Evolutionary conservation across 2,113 vertebrate genomes (phyloP).

Genomic region (Elgaria multicarinata): DNA sequence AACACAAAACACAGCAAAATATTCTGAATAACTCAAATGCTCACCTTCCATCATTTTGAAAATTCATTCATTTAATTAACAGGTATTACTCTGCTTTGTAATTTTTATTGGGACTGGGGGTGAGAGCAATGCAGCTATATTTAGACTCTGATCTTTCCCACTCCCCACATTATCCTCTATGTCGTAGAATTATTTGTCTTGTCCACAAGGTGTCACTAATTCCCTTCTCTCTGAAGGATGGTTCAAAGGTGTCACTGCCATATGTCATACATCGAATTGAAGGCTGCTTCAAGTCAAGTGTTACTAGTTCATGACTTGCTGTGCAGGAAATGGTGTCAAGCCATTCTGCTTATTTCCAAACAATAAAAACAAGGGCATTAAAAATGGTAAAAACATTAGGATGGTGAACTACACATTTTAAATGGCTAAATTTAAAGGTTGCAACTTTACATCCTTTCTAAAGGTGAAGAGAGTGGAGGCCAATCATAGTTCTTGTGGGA

Average conservation of each 20-base stretch:
- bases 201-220: conserved; percentile 64
- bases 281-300: background rate
- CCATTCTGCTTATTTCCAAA: background rate
- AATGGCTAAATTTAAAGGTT: too few species aligned
- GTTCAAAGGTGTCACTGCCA: background rate
- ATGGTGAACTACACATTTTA: too few species aligned
- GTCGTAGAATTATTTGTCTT: conserved; percentile 7
- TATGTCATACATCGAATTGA: background rate
- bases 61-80: background rate
- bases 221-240: background rate
- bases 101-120: too few species aligned
- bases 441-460: background rate
- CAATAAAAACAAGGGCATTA: too few species aligned
- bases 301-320: background rate
- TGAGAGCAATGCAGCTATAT: background rate
- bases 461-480: too few species aligned
- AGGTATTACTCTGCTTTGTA: too few species aligned
- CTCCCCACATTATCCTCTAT: background rate
- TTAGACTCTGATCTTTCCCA: background rate
- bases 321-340: background rate
- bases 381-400: too few species aligned
- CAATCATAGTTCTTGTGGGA: too few species aligned
- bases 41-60: background rate
- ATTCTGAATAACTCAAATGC: background rate
- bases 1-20: background rate